A percentile compares a stretch with the other conserved stretches of the same genome.
These are phyloP conservation scores for Labia minor DNA, from an alignment of 2,888 invertebrate genomes.

Conservation along the genomic window DNA sequence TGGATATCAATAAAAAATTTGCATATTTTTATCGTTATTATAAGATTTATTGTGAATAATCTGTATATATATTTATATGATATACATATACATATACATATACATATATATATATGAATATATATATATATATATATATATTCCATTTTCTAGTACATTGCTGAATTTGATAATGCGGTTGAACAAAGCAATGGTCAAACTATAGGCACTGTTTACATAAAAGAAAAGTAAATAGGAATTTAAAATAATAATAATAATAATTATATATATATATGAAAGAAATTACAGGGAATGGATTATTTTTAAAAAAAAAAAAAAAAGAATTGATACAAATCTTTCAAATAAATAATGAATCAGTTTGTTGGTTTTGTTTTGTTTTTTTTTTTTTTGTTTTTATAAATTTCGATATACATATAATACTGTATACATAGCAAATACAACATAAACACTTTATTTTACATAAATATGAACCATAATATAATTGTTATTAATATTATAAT, in stretches of 20 bases:
- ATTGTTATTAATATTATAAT: background rate
- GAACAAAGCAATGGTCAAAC: background rate
- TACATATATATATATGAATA: background rate
- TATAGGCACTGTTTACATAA: background rate
- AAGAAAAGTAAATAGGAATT: background rate
- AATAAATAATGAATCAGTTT: too few relatives aligned
- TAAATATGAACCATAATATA: conserved; percentile 7
- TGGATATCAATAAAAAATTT: conserved; percentile 7
- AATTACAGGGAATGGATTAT: background rate
- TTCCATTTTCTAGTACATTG: background rate
- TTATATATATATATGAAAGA: background rate
- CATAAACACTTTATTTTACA: background rate
- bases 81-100: too few relatives aligned
- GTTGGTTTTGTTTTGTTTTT: too few relatives aligned
- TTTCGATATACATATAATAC: background rate
- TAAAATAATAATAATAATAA: too few relatives aligned
- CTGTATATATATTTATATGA: background rate
- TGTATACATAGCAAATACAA: conserved; percentile 2
- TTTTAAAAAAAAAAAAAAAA: background rate
- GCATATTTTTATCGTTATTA: conserved; percentile 13
- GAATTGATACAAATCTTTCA: too few relatives aligned
- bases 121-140: background rate
- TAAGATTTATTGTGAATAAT: conserved; percentile 13
- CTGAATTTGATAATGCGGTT: conserved; percentile 1
- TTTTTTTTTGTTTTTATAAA: too few relatives aligned